phyloP scores from a whole-genome alignment of 2,888 invertebrate species.

The Carcina quercana region DNA sequence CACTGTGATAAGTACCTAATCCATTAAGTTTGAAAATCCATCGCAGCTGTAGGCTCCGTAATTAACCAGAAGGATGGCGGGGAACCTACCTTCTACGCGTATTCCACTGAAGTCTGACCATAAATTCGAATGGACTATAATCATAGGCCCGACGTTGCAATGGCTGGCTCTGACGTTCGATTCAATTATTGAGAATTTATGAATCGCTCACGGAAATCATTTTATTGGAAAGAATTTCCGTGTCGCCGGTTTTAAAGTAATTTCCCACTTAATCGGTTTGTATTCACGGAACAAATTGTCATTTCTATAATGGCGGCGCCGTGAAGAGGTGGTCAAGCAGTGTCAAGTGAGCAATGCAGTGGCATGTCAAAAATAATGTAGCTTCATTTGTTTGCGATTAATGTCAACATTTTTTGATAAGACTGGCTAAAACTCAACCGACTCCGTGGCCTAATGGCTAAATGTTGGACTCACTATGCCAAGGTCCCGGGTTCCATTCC shows the following conservation, averaged over 20 bases:
- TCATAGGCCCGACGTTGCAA: conserved; percentile 47
- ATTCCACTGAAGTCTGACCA: conserved; percentile 19
- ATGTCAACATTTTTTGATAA: too few relatives aligned
- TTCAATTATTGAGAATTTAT: conserved; percentile 66
- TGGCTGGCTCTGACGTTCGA: conserved; percentile 47
- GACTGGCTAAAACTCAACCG: too few relatives aligned
- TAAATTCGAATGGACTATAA: conserved; percentile 47
- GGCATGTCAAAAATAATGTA: too few relatives aligned
- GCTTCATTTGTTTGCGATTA: too few relatives aligned
- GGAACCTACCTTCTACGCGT: neutral
- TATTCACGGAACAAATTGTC: conserved; percentile 39
- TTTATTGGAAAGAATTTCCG: conserved; percentile 56
- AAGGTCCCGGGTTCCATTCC: too few relatives aligned
- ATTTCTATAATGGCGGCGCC: too few relatives aligned
- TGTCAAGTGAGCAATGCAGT: too few relatives aligned
- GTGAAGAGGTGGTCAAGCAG: too few relatives aligned
- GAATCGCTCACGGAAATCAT: conserved; percentile 52
- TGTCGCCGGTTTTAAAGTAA: conserved; percentile 38
- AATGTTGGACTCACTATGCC: too few relatives aligned
- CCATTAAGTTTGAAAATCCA: conserved; percentile 40
- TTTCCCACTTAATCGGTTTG: conserved; percentile 50
- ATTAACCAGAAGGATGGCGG: conserved; percentile 43
- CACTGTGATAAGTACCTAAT: conserved; percentile 35
- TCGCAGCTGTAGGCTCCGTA: conserved; percentile 30
- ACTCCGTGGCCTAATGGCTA: too few relatives aligned